These are phyloP conservation scores for Lasioglossum baleicum DNA, from an alignment of 1,140 invertebrate genomes.

Conservation along the genomic window DNA sequence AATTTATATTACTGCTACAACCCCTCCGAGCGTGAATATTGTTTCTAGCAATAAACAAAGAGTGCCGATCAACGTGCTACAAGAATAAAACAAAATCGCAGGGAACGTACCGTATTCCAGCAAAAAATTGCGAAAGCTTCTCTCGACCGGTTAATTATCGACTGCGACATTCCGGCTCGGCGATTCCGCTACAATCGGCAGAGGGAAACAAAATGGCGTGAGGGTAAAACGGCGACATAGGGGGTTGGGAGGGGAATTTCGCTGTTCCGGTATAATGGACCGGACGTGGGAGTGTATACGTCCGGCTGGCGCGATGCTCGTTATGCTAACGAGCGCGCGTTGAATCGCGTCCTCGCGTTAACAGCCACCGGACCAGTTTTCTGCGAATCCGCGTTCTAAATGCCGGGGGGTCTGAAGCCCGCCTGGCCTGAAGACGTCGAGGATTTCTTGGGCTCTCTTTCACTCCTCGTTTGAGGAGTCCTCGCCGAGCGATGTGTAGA, in stretches of 20 bases:
- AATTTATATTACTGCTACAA: too few species aligned
- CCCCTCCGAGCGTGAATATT: too few species aligned
- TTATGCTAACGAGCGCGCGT: conserved; percentile 11
- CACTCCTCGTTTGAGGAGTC: neutral
- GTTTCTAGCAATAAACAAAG: too few species aligned
- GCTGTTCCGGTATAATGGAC: conserved; percentile 8
- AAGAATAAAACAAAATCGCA: too few species aligned
- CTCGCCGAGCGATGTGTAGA: neutral
- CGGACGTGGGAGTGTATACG: neutral
- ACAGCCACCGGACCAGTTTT: neutral
- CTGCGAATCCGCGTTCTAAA: neutral
- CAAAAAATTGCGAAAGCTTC: too few species aligned
- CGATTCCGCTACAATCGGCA: too few species aligned
- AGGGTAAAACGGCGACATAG: neutral
- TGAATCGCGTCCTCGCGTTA: neutral
- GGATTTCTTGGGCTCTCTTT: neutral
- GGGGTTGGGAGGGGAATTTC: conserved; percentile 8
- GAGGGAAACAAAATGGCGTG: neutral
- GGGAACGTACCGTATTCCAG: too few species aligned
- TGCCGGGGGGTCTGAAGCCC: neutral
- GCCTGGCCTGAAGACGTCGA: neutral
- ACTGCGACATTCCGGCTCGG: too few species aligned
- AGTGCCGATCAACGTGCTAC: too few species aligned
- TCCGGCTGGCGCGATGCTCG: conserved; percentile 2
- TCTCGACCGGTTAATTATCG: too few species aligned